Percentiles rank a stretch among this genome's conserved stretches.
Evolutionary conservation across 1,140 invertebrate genomes (phyloP).

Genomic region (Piezodorus guildinii): DNA sequence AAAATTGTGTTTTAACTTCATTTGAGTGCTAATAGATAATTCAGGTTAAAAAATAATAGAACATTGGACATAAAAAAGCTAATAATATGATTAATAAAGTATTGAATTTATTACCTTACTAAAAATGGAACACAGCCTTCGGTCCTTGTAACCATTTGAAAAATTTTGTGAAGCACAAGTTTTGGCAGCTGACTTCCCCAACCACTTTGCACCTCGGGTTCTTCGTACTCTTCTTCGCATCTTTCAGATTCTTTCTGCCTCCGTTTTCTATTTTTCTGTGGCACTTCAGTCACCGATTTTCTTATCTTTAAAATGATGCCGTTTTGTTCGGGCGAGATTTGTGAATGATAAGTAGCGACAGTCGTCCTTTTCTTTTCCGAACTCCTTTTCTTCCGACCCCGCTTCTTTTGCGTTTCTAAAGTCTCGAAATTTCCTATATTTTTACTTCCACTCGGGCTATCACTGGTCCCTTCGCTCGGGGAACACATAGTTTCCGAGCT

Average conservation of each 20-base stretch:
- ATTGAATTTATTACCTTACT: slow-evolving; percentile 41
- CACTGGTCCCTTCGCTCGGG: slow-evolving; percentile 26
- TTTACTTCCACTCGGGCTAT: slow-evolving; percentile 19
- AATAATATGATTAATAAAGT: slow-evolving; percentile 17
- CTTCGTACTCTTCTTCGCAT: slow-evolving; percentile 29
- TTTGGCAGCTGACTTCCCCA: slow-evolving; percentile 50
- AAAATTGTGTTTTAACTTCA: no score
- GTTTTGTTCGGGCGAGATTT: slow-evolving; percentile 47
- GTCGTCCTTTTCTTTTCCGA: slow-evolving; percentile 16
- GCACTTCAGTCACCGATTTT: slow-evolving; percentile 37
- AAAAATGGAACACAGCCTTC: slow-evolving; percentile 61
- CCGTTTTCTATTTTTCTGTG: slow-evolving; percentile 28
- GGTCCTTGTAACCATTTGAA: slow-evolving; percentile 47
- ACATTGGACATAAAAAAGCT: not conserved
- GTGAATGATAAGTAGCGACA: slow-evolving; percentile 38
- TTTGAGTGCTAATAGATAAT: no score
- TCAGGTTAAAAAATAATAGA: no score
- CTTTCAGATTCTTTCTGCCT: slow-evolving; percentile 26
- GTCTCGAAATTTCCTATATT: slow-evolving; percentile 12
- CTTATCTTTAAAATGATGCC: slow-evolving; percentile 51
- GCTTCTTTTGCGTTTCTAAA: slow-evolving; percentile 17
- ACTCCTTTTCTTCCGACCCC: slow-evolving; percentile 28
- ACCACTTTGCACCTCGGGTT: slow-evolving; percentile 39
- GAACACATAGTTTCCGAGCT: slow-evolving; percentile 29
- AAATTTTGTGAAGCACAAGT: slow-evolving; percentile 55